phyloP scores from a whole-genome alignment of 2,113 vertebrate genomes.

The Vicugna pacos region DNA sequence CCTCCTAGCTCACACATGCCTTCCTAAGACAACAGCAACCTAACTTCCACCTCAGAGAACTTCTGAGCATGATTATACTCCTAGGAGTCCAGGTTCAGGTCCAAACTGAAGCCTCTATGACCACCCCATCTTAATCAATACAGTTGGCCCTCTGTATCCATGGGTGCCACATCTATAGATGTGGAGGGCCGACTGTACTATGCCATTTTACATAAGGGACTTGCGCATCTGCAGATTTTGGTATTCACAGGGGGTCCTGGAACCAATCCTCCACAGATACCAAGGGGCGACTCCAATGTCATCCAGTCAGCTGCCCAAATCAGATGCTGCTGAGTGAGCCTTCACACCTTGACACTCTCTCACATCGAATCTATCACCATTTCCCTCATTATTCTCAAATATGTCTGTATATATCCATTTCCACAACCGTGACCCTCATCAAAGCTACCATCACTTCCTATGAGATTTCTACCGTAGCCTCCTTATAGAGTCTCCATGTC shows the following conservation, averaged over 20 bases:
- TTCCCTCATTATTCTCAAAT: background rate
- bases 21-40: background rate
- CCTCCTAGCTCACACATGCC: background rate
- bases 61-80: background rate
- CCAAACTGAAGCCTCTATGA: background rate
- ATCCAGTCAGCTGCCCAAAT: too few species aligned
- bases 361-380: background rate
- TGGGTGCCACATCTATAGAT: accelerated
- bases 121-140: background rate
- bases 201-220: background rate
- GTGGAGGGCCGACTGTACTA: background rate
- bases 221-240: background rate
- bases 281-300: background rate
- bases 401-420: background rate
- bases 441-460: background rate
- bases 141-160: background rate
- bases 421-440: background rate
- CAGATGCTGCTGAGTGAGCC: background rate
- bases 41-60: background rate
- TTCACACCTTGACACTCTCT: background rate
- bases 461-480: background rate
- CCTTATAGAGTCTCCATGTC: background rate
- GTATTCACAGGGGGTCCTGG: background rate
- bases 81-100: background rate
- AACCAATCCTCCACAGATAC: background rate